Evolutionary conservation across 2,888 invertebrate genomes (phyloP), one percentile per base, ranked within the genome.

Genomic region (Cryptus armator): DNA sequence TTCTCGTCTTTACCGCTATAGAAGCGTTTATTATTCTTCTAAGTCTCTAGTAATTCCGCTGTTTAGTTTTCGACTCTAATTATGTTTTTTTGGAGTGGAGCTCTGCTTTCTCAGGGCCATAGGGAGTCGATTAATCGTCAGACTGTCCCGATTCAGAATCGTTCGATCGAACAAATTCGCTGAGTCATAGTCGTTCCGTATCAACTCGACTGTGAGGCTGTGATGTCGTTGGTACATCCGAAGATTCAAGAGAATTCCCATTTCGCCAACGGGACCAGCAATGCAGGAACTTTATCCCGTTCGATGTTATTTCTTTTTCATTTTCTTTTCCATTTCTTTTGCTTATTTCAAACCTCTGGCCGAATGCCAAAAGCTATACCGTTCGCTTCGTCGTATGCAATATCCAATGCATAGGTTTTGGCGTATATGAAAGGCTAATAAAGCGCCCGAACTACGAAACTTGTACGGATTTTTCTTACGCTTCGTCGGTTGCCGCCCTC

Each of bases 271-370:
- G 19, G 48, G 29, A 29, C 24, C n/a, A n/a, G 24, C 59, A 46
- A 44, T 62, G 62, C 62, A 62, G 62, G 46, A 46, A 74, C 66
- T 29, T 74, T 44, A 66, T 66, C 70, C 59, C 70, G 43, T 44
- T 62, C 71, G 70, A 32, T 46, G 80, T 44, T 62, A 32, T 19
- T 37, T 9, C 7, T 37, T 10, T 43, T 64, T 70, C 12, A 46
- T 64, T 29, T 32, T 10, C 6, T 43, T 75, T 44, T 68, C 62
- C 14, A 16, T 79, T 68, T 72, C 46, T 85, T 81, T 85, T 74
- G 77, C 84, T 88, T 89, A 88, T 89, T 88, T 89, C 71, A 67
- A 86, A 86, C 46, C 75, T 59, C 74, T 90, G 90, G 90, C 87
- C 56, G 12, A 1, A 16, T 29, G 87, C 89, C 90, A 89, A 37